A percentile compares a stretch with the other conserved stretches of the same genome.
These are phyloP conservation scores for Dunckerocampus dactyliophorus DNA, from an alignment of 2,113 vertebrate species.

Conservation along the genomic window DNA sequence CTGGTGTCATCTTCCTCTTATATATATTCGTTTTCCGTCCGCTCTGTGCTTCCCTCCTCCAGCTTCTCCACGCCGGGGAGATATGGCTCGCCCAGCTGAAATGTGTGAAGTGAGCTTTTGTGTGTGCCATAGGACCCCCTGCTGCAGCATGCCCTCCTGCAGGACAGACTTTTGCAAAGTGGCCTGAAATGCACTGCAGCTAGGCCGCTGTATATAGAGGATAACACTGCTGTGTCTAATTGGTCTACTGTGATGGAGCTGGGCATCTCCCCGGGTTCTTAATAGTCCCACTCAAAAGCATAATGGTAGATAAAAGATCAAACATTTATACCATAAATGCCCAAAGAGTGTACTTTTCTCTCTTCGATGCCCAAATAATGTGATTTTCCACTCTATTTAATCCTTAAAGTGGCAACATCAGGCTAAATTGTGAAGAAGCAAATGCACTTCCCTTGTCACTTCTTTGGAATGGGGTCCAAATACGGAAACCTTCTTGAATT, in stretches of 20 bases:
- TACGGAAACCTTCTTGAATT: conserved; percentile 35
- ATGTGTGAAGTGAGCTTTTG: conserved; percentile 42
- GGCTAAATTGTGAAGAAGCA: conserved; percentile 27
- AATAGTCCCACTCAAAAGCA: conserved; percentile 48
- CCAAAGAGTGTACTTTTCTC: conserved; percentile 27
- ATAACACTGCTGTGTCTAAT: conserved; percentile 51
- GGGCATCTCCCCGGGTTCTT: conserved; percentile 43
- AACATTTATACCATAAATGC: conserved; percentile 44
- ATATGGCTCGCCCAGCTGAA: conserved; percentile 32
- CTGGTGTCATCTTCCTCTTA: conserved; percentile 47
- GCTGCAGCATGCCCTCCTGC: conserved; percentile 26
- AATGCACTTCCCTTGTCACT: conserved; percentile 4
- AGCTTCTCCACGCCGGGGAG: conserved; percentile 29
- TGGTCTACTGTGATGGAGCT: conserved; percentile 42
- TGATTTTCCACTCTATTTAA: conserved; percentile 26
- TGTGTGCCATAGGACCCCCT: conserved; percentile 31
- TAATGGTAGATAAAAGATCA: conserved; percentile 53
- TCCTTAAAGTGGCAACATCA: conserved; percentile 15
- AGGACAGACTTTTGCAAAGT: conserved; percentile 58
- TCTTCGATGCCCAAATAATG: conserved; percentile 27
- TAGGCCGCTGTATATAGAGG: conserved; percentile 46
- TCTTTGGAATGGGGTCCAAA: conserved; percentile 19
- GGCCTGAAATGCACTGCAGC: conserved; percentile 50
- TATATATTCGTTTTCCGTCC: conserved; percentile 47
- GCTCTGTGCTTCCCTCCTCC: conserved; percentile 24